Evolutionary conservation across 2,888 invertebrate genomes (phyloP).

Genomic region (Tinea trinotella): DNA sequence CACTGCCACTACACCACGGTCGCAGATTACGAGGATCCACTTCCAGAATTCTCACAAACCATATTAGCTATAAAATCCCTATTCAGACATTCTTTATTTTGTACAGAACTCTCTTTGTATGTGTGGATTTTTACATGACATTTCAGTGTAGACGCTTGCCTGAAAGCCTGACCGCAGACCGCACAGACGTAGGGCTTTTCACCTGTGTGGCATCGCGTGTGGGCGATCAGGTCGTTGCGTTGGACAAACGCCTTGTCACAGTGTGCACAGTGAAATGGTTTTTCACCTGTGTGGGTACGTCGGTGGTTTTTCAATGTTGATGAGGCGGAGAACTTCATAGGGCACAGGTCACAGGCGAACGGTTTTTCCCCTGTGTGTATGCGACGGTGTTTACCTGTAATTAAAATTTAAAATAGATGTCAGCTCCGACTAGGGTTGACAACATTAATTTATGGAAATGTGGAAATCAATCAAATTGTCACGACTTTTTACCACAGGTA

Average conservation of each 20-base stretch:
- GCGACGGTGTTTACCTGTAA: conserved; percentile 70
- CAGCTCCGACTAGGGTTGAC: too few relatives aligned
- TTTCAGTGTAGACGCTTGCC: conserved; percentile 65
- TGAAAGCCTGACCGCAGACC: conserved; percentile 64
- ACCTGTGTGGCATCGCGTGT: conserved; percentile 70
- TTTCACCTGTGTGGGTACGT: conserved; percentile 73
- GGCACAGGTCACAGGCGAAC: conserved; percentile 72
- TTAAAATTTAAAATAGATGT: too few relatives aligned
- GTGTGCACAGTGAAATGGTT: conserved; percentile 65
- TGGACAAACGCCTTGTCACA: conserved; percentile 73
- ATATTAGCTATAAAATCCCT: neutral
- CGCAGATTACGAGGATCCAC: neutral
- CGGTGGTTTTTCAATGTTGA: conserved; percentile 72
- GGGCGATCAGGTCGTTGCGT: conserved; percentile 68
- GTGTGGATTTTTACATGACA: conserved; percentile 59
- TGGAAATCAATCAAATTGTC: too few relatives aligned
- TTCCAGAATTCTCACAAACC: neutral
- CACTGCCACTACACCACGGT: too few relatives aligned
- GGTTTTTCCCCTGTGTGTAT: conserved; percentile 74
- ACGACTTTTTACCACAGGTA: too few relatives aligned
- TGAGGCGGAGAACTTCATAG: conserved; percentile 68
- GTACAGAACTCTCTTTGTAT: neutral
- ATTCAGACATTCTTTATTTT: neutral
- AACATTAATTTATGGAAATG: too few relatives aligned
- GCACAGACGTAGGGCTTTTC: conserved; percentile 57